Evolutionary conservation across 1,140 invertebrate genomes (phyloP), one percentile per base, ranked within the genome.

Genomic region (Macrobrachium nipponense): DNA sequence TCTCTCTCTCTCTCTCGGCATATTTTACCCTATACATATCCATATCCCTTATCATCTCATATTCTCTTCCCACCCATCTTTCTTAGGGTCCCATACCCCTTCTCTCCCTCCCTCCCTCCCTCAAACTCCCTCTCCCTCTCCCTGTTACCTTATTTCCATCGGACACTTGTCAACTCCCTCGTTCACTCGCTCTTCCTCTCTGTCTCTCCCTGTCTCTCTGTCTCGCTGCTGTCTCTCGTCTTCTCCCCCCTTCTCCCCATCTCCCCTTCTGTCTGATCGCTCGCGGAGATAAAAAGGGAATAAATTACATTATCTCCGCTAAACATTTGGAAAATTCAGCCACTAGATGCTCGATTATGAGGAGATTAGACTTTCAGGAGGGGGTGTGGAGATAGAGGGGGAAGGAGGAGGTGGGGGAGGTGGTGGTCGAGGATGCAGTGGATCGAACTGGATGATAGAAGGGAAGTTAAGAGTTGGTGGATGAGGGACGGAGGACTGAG

Each of bases 241-340:
- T 15, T 60, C 27, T 5, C 27, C 18, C 73, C 18, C 15, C 23
- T 66, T 62, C 36, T n/a, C 10, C 20, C 59, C 61, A 36, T 23
- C 20, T 36, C 51, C 68, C 20, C 80, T 75, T 58, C 64, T 20
- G 14, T 8, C 44, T 62, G 81, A 73, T 73, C 81, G 23, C 44
- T n/a, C 20, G 58, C 15, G 43, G 58, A 36, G 81, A 82, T 82
- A 82, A 82, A 59, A 75, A 51, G 18, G 8, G 81, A 23, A 82
- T 82, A 82, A 82, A 82, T 82, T 82, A 75, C 72, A 75, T 75
- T 82, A 75, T 84, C 82, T 84, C 62, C 82, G 51, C 82, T 84
- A 59, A 60, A 82, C 81, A 82, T 76, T 82, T 82, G 81, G 81
- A 82, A 82, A 82, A 82, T 82, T 82, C 81, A 75, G 81, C 81